Conservation (phyloP, 2,797 vertebrate genomes). For the Dryobates pubescens region DNA sequence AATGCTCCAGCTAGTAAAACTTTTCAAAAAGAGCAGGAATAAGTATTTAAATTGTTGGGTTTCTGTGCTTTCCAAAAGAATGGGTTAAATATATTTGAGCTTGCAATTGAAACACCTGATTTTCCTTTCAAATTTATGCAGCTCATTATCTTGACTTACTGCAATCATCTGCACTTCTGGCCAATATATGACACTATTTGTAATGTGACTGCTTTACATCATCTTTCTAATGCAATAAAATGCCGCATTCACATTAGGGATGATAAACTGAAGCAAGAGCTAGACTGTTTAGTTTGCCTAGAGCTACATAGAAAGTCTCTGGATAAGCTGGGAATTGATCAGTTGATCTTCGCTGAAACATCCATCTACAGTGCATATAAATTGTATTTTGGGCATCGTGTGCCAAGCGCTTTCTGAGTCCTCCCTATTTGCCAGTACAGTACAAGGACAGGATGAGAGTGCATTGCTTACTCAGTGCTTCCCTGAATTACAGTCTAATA, state of each 20-base stretch:
- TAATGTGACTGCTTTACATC: not conserved
- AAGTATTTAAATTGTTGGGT: not conserved
- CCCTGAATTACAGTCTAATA: not conserved
- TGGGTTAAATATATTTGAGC: not conserved
- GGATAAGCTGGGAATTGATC: not conserved
- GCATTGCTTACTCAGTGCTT: not conserved
- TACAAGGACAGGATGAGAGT: not conserved
- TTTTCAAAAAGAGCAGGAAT: not conserved
- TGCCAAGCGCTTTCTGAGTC: not conserved
- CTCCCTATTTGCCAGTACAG: not conserved
- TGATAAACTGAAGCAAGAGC: not conserved
- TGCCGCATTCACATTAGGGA: not conserved
- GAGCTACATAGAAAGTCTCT: not conserved
- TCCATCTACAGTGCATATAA: not conserved
- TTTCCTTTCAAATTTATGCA: slow-evolving; percentile 6
- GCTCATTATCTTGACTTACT: not conserved
- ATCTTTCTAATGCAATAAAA: not conserved
- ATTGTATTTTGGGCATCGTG: not conserved
- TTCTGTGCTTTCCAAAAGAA: not conserved
- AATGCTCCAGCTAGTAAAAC: not conserved
- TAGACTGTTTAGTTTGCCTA: not conserved
- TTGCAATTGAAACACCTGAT: not conserved
- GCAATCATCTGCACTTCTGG: not conserved
- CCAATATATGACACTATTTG: not conserved
- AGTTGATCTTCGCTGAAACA: not conserved